phyloP scores from a whole-genome alignment of 2,797 vertebrate species.

The Phoeniculus purpureus region DNA sequence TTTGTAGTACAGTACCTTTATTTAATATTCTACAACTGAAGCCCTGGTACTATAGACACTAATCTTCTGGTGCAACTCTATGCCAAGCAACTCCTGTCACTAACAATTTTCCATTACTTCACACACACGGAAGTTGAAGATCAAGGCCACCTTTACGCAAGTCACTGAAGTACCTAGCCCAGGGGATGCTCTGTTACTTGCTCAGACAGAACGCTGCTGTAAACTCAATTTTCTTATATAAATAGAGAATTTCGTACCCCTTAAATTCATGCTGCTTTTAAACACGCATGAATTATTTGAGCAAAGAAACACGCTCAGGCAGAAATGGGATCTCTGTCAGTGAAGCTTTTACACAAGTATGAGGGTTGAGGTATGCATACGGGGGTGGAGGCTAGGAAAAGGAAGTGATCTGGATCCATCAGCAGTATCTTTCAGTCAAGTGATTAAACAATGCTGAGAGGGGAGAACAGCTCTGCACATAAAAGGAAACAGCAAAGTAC shows the following conservation, averaged over 20 bases:
- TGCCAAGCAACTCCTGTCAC: neutral
- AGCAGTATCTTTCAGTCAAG: neutral
- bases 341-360: neutral
- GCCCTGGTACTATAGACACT: neutral
- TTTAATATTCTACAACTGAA: constrained; percentile 7
- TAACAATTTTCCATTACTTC: constrained; percentile 7
- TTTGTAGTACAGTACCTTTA: constrained; percentile 8
- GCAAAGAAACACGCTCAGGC: neutral
- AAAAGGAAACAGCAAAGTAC: neutral
- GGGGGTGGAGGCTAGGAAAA: neutral
- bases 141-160: neutral
- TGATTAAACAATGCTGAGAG: neutral
- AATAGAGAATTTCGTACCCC: neutral
- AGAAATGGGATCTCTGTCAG: neutral
- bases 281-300: neutral
- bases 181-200: neutral
- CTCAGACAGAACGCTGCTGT: neutral
- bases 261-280: neutral
- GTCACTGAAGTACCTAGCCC: neutral
- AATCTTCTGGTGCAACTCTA: neutral
- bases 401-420: neutral
- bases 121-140: neutral
- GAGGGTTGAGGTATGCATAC: neutral
- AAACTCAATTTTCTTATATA: neutral
- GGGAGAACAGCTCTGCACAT: neutral